Base-by-base conservation (phyloP, 2,888 invertebrate species). In the Rosalia funebris region DNA sequence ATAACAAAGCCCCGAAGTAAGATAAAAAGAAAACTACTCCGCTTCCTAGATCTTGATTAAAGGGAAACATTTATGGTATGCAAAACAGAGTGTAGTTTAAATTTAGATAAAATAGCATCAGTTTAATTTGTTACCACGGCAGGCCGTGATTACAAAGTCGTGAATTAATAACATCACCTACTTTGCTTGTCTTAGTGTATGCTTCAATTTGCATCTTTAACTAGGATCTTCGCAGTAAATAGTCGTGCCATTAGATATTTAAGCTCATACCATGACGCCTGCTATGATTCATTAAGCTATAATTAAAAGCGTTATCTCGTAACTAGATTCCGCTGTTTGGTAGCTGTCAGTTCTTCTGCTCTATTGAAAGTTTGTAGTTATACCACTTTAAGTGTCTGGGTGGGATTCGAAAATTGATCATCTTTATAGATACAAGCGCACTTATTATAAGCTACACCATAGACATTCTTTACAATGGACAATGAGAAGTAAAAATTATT, bases 121-220 rank as follows among this genome's bases (percentile, higher is more conserved):
- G 32, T 53, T 42, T 42, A 53, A 53, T 53, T 53, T 53, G 53
- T 53, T 41, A 42, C 42, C 42, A 16, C 32, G 32, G 41, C 53
- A 17, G 12, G 53, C 12, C 42, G 66, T 71, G 69, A 74, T 72
- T 73, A 74, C 68, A 71, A 68, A 67, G 65, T 67, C 69, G 42
- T 73, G 71, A 74, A 73, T 74, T 72, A 73, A 72, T 72, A 74
- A 74, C 69, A 66, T 65, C 68, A 65, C 65, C 65, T 67, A 68
- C 63, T 56, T 64, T 69, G 66, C 69, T 71, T 71, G 71, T 74
- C 74, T 73, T 72, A 71, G 70, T 73, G 66, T 68, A 62, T 69
- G 71, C 73, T 72, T 75, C 74, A 75, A 75, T 75, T 75, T 75
- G 72, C 75, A 75, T 75, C 71, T 71, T 71, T 73, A 75, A 75